Evolutionary conservation across 2,888 invertebrate species (phyloP).

Genomic region (Phyllotreta cruciferae): DNA sequence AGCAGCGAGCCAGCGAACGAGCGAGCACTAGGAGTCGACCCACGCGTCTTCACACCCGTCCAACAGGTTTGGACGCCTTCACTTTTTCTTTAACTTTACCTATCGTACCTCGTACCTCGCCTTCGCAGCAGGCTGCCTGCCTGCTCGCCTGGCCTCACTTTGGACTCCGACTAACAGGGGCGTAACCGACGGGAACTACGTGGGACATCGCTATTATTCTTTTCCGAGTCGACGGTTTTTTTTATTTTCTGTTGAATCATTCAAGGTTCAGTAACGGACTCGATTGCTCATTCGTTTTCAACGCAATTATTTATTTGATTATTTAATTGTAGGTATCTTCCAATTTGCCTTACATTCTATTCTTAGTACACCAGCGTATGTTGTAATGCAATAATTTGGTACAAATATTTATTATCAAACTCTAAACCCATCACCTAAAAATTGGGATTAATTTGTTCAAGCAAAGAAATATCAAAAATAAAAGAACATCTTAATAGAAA

Average conservation of each 20-base stretch:
- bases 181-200: slow-evolving; percentile 32
- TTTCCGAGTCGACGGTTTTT: slow-evolving; percentile 8
- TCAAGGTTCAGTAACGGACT: slow-evolving; percentile 8
- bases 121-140: slow-evolving; percentile 37
- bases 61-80: slow-evolving; percentile 63
- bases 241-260: slow-evolving; percentile 25
- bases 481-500: too few relatives aligned
- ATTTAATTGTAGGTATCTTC: too few relatives aligned
- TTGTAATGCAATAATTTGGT: too few relatives aligned
- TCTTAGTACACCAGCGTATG: too few relatives aligned
- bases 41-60: slow-evolving; percentile 61
- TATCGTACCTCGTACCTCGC: slow-evolving; percentile 37
- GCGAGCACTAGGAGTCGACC: slow-evolving; percentile 57
- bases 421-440: too few relatives aligned
- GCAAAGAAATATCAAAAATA: too few relatives aligned
- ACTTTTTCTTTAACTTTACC: slow-evolving; percentile 54
- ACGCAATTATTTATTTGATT: too few relatives aligned
- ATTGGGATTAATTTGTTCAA: too few relatives aligned
- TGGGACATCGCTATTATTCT: slow-evolving; percentile 26
- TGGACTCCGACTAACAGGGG: slow-evolving; percentile 32
- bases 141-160: slow-evolving; percentile 40
- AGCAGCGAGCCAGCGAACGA: slow-evolving; percentile 32
- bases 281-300: too few relatives aligned
- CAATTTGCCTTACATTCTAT: too few relatives aligned
- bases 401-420: too few relatives aligned